Conservation (phyloP, 2,113 vertebrate species). For the Myiozetetes cayanensis region DNA sequence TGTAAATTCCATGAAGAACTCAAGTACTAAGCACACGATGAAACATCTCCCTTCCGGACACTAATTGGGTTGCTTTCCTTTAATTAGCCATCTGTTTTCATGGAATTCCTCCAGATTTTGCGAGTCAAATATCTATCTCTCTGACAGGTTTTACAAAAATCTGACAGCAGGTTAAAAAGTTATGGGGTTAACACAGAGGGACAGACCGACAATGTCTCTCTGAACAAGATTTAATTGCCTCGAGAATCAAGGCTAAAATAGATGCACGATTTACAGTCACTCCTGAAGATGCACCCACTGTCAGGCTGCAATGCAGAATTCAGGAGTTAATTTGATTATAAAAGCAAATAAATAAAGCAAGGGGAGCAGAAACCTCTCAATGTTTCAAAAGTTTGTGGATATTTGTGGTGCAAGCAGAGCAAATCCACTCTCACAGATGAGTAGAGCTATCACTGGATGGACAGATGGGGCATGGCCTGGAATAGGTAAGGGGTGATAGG, state of each 20-base stretch:
- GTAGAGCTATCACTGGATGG: neutral
- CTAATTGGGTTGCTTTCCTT: neutral
- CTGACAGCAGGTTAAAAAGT: neutral
- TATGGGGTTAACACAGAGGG: neutral
- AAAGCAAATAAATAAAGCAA: neutral
- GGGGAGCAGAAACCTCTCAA: neutral
- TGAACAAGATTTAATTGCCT: neutral
- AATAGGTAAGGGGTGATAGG: neutral
- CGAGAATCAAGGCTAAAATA: neutral
- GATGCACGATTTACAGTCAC: neutral
- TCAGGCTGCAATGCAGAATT: neutral
- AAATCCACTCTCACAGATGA: neutral
- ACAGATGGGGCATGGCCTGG: neutral
- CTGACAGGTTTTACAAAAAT: neutral
- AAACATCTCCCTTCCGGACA: neutral
- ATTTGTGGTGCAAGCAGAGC: neutral
- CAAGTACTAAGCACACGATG: neutral
- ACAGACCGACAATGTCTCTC: neutral
- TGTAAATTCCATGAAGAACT: neutral
- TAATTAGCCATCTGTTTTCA: constrained; percentile 22
- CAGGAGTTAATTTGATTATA: neutral
- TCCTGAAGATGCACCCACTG: neutral
- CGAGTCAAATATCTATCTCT: neutral
- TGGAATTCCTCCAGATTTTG: neutral
- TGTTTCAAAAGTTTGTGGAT: neutral